A percentile compares a stretch with the other conserved stretches of the same genome.
Conservation (phyloP, 2,888 invertebrate species). For the Thymelicus sylvestris region DNA sequence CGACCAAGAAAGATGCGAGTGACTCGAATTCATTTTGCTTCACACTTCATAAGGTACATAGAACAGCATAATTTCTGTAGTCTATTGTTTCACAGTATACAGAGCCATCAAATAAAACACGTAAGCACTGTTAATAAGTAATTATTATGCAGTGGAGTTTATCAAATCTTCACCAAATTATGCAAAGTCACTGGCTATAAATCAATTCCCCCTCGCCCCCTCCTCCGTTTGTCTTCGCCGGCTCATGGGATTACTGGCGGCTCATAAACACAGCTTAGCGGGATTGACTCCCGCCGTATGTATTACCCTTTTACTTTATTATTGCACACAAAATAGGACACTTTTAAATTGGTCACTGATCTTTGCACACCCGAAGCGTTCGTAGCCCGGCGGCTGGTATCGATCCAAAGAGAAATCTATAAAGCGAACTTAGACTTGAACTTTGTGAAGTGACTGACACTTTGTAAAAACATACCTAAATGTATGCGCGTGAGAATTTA, state of each 20-base stretch:
- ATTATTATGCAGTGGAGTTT: neutral
- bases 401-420: no score
- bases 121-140: neutral
- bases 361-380: neutral
- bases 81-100: no score
- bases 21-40: no score
- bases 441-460: no score
- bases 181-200: conserved; percentile 24
- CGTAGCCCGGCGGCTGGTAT: no score
- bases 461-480: no score
- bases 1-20: no score
- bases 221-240: neutral
- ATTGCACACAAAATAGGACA: neutral
- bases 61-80: no score
- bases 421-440: no score
- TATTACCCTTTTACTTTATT: conserved; percentile 16
- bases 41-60: no score
- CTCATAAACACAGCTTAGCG: conserved; percentile 31
- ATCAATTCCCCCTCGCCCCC: conserved; percentile 22
- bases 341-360: neutral
- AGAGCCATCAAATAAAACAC: neutral
- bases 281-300: conserved; percentile 26
- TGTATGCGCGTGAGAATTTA: no score
- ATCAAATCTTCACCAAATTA: conserved; percentile 13
- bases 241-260: conserved; percentile 16